Evolutionary conservation across 2,888 invertebrate genomes (phyloP).

Genomic region (Phyllotreta striolata): DNA sequence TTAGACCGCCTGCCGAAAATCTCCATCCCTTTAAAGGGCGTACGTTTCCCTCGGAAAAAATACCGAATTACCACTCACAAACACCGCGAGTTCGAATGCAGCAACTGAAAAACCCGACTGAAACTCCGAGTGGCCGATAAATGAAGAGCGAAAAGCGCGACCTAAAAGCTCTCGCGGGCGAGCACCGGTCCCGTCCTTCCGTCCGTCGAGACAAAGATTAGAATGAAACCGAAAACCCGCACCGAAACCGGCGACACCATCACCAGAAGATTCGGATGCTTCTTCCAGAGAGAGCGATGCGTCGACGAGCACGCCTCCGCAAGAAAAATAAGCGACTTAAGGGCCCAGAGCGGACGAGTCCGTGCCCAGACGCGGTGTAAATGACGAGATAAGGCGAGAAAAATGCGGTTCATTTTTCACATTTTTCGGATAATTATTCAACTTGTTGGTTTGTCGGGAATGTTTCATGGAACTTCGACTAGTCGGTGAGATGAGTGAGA

Average conservation of each 20-base stretch:
- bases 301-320: conserved; percentile 32
- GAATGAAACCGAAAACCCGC: conserved; percentile 34
- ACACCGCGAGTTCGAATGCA: conserved; percentile 4
- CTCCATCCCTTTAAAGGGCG: conserved; percentile 30
- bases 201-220: conserved; percentile 24
- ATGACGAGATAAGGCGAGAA: conserved; percentile 5
- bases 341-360: conserved; percentile 20
- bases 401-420: too few species aligned
- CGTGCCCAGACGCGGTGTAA: neutral
- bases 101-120: conserved; percentile 8
- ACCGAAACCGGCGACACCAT: conserved; percentile 27
- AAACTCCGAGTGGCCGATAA: conserved; percentile 11
- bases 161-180: conserved; percentile 7
- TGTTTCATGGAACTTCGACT: too few species aligned
- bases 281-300: conserved; percentile 21
- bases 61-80: neutral
- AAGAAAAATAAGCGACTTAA: conserved; percentile 20
- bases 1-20: conserved; percentile 32
- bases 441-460: too few species aligned
- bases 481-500: too few species aligned
- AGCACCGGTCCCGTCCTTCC: conserved; percentile 13
- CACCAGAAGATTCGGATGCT: conserved; percentile 28
- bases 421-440: too few species aligned
- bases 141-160: conserved; percentile 9
- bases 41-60: neutral